A percentile compares a stretch with the other conserved stretches of the same genome.
phyloP scores from a whole-genome alignment of 2,888 invertebrate species.

The Tenthredo scrophulariae region DNA sequence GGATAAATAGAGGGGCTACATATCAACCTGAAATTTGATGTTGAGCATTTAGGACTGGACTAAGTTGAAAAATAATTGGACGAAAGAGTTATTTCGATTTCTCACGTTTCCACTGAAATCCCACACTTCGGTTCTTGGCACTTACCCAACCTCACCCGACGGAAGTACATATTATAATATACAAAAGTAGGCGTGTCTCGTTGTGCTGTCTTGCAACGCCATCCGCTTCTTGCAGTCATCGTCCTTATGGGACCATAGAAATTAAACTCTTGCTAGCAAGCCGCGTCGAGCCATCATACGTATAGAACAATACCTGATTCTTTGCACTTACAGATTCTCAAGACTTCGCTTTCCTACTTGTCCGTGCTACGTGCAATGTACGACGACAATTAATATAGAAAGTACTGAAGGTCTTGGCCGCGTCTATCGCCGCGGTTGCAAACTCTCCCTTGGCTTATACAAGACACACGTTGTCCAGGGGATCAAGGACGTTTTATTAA shows the following conservation, averaged over 20 bases:
- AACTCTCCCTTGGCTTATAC: not conserved
- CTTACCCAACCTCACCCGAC: slow-evolving; percentile 35
- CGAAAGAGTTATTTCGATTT: slow-evolving; percentile 33
- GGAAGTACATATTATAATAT: slow-evolving; percentile 46
- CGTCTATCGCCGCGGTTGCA: not conserved
- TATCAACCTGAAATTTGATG: not conserved
- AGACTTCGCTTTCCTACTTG: slow-evolving; percentile 47
- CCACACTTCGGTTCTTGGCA: slow-evolving; percentile 44
- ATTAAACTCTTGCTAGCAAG: slow-evolving; percentile 31
- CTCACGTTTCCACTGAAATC: slow-evolving; percentile 43
- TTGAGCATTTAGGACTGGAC: not conserved
- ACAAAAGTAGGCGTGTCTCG: slow-evolving; percentile 39
- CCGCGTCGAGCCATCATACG: not conserved
- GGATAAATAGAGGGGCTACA: not conserved
- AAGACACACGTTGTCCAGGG: not conserved
- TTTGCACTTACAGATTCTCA: slow-evolving; percentile 47
- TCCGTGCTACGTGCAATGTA: slow-evolving; percentile 49
- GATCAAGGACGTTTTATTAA: not conserved
- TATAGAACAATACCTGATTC: slow-evolving; percentile 37
- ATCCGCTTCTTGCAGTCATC: slow-evolving; percentile 46
- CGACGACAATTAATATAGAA: slow-evolving; percentile 39
- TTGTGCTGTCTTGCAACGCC: slow-evolving; percentile 45
- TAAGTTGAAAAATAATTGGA: not conserved
- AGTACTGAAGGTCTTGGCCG: slow-evolving; percentile 43
- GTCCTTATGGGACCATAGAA: slow-evolving; percentile 36